A percentile compares a stretch with the other conserved stretches of the same genome.
These are phyloP conservation scores for Psophia crepitans DNA, from an alignment of 2,113 vertebrate species.

Conservation along the genomic window DNA sequence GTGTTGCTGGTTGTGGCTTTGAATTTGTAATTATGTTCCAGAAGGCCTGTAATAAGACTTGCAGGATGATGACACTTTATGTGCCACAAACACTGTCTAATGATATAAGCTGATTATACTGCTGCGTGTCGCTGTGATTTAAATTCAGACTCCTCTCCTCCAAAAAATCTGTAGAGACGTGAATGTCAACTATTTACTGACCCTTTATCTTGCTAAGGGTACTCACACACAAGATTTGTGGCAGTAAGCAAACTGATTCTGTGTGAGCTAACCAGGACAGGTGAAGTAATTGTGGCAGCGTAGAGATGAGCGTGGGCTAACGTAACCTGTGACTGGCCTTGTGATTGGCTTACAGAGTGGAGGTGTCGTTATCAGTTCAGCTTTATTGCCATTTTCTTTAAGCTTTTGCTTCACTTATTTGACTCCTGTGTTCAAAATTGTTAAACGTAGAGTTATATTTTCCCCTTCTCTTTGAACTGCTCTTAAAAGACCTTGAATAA, in stretches of 20 bases:
- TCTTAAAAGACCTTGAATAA: background rate
- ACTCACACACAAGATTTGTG: background rate
- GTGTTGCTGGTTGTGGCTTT: background rate
- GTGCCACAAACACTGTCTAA: background rate
- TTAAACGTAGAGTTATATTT: background rate
- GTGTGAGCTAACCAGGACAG: background rate
- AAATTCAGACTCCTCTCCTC: background rate
- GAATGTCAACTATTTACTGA: background rate
- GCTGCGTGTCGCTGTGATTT: background rate
- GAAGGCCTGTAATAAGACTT: background rate
- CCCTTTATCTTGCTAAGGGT: background rate
- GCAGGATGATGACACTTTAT: background rate
- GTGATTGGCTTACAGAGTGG: background rate
- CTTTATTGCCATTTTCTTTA: background rate
- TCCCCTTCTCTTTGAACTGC: background rate
- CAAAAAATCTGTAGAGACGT: background rate
- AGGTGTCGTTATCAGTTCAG: background rate
- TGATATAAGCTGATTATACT: background rate
- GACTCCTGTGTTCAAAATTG: background rate
- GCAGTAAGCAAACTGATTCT: background rate
- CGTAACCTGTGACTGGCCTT: background rate
- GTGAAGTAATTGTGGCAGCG: background rate
- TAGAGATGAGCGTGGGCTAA: background rate
- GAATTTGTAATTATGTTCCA: background rate
- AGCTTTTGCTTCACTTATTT: background rate